phyloP scores from a whole-genome alignment of 2,797 vertebrate species.

The Serranus cabrilla region DNA sequence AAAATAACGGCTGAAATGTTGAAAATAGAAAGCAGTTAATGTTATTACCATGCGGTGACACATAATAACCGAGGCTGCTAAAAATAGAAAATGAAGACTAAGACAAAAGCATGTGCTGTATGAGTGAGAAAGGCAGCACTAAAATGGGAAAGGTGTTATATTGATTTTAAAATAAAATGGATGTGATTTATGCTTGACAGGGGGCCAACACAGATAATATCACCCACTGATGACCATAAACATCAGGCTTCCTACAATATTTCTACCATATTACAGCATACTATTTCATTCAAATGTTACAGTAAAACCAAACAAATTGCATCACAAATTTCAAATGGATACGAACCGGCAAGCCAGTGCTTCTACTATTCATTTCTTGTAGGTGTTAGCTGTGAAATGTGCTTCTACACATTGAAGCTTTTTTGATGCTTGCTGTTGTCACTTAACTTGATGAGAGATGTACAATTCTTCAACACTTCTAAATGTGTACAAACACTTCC shows the following conservation, averaged over 20 bases:
- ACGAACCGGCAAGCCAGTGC: conserved; percentile 3
- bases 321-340: conserved; percentile 9
- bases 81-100: conserved; percentile 25
- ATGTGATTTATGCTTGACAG: neutral
- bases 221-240: neutral
- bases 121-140: neutral
- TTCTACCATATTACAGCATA: neutral
- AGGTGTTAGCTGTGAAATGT: conserved; percentile 18
- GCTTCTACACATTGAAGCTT: neutral
- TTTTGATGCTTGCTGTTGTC: neutral
- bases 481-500: conserved; percentile 1
- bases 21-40: conserved; percentile 30
- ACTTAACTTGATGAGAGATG: neutral
- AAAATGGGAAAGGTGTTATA: neutral
- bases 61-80: neutral
- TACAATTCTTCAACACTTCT: conserved; percentile 10
- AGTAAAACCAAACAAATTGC: conserved; percentile 29
- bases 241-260: neutral
- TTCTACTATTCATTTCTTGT: neutral
- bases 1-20: conserved; percentile 5
- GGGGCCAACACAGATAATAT: neutral
- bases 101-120: neutral
- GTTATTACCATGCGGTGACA: conserved; percentile 16
- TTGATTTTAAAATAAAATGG: neutral
- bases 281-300: neutral